These are phyloP conservation scores for Pangasius sanitwongsei DNA, from an alignment of 2,797 vertebrate genomes.

Conservation along the genomic window DNA sequence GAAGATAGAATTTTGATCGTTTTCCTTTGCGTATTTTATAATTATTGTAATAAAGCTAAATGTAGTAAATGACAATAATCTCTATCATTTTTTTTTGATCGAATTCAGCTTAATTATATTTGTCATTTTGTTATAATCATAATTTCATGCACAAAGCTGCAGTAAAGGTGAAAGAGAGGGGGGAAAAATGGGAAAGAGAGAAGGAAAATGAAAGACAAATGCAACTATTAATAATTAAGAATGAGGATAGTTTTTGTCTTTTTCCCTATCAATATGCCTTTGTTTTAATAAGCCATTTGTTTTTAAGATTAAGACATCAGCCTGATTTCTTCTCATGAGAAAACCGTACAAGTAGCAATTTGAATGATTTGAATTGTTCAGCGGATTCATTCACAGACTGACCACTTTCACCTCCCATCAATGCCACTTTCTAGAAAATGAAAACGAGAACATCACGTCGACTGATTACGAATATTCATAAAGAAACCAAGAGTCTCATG, in stretches of 20 bases:
- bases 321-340: not conserved
- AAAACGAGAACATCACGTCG: not conserved
- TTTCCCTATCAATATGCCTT: not conserved
- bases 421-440: not conserved
- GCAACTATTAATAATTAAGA: not conserved
- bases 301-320: not conserved
- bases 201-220: not conserved
- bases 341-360: not conserved
- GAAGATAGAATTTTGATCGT: not conserved
- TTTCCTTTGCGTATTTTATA: not conserved
- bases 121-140: too few species aligned
- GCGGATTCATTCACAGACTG: not conserved
- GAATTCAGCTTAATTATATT: too few species aligned
- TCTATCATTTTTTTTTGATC: too few species aligned
- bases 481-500: conserved; percentile 22
- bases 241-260: not conserved
- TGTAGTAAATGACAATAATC: not conserved
- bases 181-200: too few species aligned
- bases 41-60: not conserved
- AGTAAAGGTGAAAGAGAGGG: too few species aligned
- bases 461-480: conserved; percentile 3
- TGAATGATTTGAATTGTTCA: not conserved
- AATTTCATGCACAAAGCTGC: too few species aligned
- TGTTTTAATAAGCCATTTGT: not conserved
- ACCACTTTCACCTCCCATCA: not conserved